Evolutionary conservation across 2,888 invertebrate genomes (phyloP).

Genomic region (Adelognathus sp.): DNA sequence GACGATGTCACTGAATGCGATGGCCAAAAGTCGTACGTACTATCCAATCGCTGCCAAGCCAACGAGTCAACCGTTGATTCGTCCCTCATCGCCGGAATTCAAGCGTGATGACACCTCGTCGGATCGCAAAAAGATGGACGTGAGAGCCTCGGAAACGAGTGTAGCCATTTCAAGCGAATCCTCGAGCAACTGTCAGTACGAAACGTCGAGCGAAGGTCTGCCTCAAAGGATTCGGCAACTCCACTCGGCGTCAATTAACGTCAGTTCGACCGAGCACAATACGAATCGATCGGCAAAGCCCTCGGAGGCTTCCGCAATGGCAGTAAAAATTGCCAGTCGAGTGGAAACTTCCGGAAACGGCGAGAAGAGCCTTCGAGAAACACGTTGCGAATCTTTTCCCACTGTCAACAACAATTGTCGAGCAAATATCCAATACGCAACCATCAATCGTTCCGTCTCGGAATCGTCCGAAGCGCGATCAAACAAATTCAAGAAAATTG

Average conservation of each 20-base stretch:
- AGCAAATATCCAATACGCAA: neutral
- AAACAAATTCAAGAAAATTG: slow-evolving; percentile 63
- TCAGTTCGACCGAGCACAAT: neutral
- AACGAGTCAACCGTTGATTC: slow-evolving; percentile 5
- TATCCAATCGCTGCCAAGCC: slow-evolving; percentile 18
- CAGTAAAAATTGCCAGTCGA: neutral
- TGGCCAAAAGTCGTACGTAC: slow-evolving; percentile 44
- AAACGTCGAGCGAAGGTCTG: slow-evolving; percentile 70
- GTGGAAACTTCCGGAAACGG: neutral
- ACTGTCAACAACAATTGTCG: slow-evolving; percentile 32
- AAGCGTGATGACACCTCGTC: slow-evolving; percentile 9
- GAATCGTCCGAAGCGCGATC: slow-evolving; percentile 62
- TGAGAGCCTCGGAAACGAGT: slow-evolving; percentile 30
- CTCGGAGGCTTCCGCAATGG: neutral
- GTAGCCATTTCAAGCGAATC: slow-evolving; percentile 42
- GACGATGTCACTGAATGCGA: slow-evolving; percentile 64
- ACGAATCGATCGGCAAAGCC: neutral
- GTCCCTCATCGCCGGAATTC: slow-evolving; percentile 8
- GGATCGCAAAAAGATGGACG: slow-evolving; percentile 15
- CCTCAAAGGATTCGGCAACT: slow-evolving; percentile 17
- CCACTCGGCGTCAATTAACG: slow-evolving; percentile 10
- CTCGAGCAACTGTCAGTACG: slow-evolving; percentile 63
- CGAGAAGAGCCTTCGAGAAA: neutral
- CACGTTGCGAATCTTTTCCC: slow-evolving; percentile 62
- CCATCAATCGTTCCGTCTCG: slow-evolving; percentile 46